A percentile compares a stretch with the other conserved stretches of the same genome.
These are phyloP conservation scores for Oxytorus armatus DNA, from an alignment of 2,888 invertebrate species.

Conservation along the genomic window DNA sequence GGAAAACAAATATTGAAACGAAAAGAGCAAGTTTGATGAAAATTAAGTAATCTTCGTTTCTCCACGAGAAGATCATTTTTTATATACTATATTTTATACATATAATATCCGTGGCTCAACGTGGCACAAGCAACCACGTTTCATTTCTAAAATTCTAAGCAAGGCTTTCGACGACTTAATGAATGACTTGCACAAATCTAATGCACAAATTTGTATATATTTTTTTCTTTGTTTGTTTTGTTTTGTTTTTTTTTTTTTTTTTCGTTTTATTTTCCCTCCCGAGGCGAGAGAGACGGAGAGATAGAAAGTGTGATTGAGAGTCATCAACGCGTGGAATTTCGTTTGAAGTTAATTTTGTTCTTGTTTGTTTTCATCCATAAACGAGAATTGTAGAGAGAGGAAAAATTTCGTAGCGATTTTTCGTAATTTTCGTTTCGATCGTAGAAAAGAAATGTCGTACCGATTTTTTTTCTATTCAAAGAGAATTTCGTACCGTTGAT, in stretches of 20 bases:
- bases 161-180: slow-evolving; percentile 80
- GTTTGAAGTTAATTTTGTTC: not conserved
- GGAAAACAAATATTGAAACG: not conserved
- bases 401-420: too few species aligned
- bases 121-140: slow-evolving; percentile 53
- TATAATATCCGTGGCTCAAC: slow-evolving; percentile 42
- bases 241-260: slow-evolving; percentile 39
- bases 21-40: slow-evolving; percentile 4
- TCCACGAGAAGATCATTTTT: slow-evolving; percentile 50
- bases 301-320: slow-evolving; percentile 46
- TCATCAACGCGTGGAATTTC: not conserved
- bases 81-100: not conserved
- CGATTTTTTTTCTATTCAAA: too few species aligned
- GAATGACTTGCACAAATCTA: slow-evolving; percentile 80
- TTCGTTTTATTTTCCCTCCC: slow-evolving; percentile 30
- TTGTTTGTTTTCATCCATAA: not conserved
- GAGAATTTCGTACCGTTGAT: too few species aligned
- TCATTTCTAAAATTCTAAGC: slow-evolving; percentile 79
- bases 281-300: slow-evolving; percentile 44
- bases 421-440: too few species aligned
- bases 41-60: slow-evolving; percentile 34
- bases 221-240: slow-evolving; percentile 66
- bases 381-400: not conserved
- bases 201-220: slow-evolving; percentile 76
- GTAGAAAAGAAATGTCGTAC: too few species aligned